phyloP scores from a whole-genome alignment of 2,797 vertebrate genomes.

The Florisuga fusca region DNA sequence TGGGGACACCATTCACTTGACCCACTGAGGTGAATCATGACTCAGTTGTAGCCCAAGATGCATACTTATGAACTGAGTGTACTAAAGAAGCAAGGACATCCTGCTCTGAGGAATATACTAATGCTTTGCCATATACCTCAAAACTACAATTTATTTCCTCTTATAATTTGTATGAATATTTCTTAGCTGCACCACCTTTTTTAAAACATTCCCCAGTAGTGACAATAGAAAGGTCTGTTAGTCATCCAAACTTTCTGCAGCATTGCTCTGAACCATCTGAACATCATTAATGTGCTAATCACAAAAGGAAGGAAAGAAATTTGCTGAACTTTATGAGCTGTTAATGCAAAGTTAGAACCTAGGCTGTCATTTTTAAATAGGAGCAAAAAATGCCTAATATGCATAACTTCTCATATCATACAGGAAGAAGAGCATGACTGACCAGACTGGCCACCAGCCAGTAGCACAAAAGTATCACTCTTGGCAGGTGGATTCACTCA shows the following conservation, averaged over 20 bases:
- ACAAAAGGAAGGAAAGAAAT: slow-evolving; percentile 25
- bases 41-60: neutral
- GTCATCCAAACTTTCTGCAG: slow-evolving; percentile 31
- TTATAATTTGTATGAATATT: slow-evolving; percentile 3
- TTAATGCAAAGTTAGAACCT: slow-evolving; percentile 36
- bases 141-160: slow-evolving; percentile 17
- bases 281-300: slow-evolving; percentile 57
- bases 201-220: neutral
- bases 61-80: neutral
- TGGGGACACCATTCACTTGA: neutral
- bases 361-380: slow-evolving; percentile 7
- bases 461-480: neutral
- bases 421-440: slow-evolving; percentile 17
- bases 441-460: slow-evolving; percentile 43
- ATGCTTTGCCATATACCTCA: slow-evolving; percentile 3
- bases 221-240: slow-evolving; percentile 35
- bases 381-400: neutral
- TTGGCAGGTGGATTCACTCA: slow-evolving; percentile 30
- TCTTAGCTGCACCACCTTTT: slow-evolving; percentile 15
- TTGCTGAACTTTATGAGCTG: slow-evolving; percentile 36
- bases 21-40: neutral
- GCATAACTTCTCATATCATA: neutral
- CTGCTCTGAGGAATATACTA: neutral
- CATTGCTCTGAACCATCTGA: slow-evolving; percentile 27
- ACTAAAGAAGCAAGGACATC: neutral